Percentiles rank a stretch among this genome's conserved stretches.
Conservation (phyloP, 2,888 invertebrate species). For the Orthonevra nobilis region DNA sequence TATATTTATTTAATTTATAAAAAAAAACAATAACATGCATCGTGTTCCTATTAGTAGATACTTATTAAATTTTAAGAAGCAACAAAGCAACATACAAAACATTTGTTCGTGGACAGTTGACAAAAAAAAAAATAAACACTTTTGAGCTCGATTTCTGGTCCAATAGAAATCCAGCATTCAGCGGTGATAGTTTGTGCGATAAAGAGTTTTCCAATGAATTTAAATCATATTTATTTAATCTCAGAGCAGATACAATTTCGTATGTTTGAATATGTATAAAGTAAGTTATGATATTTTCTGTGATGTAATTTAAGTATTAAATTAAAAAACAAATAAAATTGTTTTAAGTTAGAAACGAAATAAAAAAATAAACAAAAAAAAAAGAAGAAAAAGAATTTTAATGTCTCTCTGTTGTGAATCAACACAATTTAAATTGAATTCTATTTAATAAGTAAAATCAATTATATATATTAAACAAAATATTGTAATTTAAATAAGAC, state of each 20-base stretch:
- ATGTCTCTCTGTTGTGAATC: conserved; percentile 31
- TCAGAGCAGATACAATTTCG: conserved; percentile 12
- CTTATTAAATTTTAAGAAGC: conserved; percentile 42
- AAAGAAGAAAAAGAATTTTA: conserved; percentile 16
- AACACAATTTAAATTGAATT: too few species aligned
- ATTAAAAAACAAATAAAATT: conserved; percentile 17
- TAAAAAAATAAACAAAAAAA: conserved; percentile 3
- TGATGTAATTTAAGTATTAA: conserved; percentile 67
- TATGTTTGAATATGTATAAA: conserved; percentile 46
- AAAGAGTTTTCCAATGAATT: conserved; percentile 28
- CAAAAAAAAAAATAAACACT: too few species aligned
- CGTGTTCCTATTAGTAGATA: conserved; percentile 69
- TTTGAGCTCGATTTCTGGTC: conserved; percentile 22
- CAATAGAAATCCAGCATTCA: conserved; percentile 5
- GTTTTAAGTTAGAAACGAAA: neutral
- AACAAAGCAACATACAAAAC: neutral
- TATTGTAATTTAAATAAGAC: conserved; percentile 27
- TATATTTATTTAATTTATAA: conserved; percentile 67
- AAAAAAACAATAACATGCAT: conserved; percentile 44
- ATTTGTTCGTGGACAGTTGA: neutral
- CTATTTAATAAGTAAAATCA: conserved; percentile 4
- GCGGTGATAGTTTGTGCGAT: conserved; percentile 1
- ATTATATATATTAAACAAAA: neutral
- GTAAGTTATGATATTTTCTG: conserved; percentile 58
- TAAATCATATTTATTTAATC: conserved; percentile 46